Evolutionary conservation across 92 coral and sea anemone genomes (phyloP).

Genomic region (Anthopleura xanthogrammica): DNA sequence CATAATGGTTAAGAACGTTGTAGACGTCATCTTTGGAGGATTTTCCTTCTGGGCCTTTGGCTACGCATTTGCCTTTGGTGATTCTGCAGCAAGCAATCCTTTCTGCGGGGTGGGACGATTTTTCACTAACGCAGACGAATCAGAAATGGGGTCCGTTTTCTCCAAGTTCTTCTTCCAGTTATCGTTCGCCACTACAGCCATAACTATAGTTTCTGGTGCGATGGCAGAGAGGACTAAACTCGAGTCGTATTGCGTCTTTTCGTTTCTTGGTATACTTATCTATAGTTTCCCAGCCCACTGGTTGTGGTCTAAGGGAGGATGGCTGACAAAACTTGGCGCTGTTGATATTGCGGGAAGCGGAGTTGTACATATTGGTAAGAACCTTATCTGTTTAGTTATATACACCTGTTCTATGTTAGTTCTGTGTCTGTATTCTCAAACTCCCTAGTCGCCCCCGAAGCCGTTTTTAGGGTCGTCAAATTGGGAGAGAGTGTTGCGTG

Average conservation of each 20-base stretch:
- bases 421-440: too few species aligned
- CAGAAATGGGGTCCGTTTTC: slow-evolving; percentile 62
- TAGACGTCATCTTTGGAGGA: slow-evolving; percentile 80
- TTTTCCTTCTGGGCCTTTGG: slow-evolving; percentile 78
- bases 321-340: slow-evolving; percentile 56
- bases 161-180: slow-evolving; percentile 64
- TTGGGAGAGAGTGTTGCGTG: too few species aligned
- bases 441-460: too few species aligned
- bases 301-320: slow-evolving; percentile 61
- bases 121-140: slow-evolving; percentile 60
- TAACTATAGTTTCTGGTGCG: slow-evolving; percentile 64
- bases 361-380: slow-evolving; percentile 55
- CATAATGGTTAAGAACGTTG: slow-evolving; percentile 75
- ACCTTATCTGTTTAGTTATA: neutral
- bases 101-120: slow-evolving; percentile 75
- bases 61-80: slow-evolving; percentile 67
- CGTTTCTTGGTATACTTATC: slow-evolving; percentile 54
- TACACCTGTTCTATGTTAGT: too few species aligned
- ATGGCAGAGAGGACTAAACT: slow-evolving; percentile 62
- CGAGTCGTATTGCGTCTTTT: slow-evolving; percentile 59
- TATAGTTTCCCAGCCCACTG: slow-evolving; percentile 67
- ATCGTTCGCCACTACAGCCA: slow-evolving; percentile 64
- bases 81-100: slow-evolving; percentile 50
- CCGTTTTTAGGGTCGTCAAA: too few species aligned
- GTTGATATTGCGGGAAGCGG: slow-evolving; percentile 65